phyloP scores from a whole-genome alignment of 2,113 vertebrate genomes.

The Solea senegalensis region DNA sequence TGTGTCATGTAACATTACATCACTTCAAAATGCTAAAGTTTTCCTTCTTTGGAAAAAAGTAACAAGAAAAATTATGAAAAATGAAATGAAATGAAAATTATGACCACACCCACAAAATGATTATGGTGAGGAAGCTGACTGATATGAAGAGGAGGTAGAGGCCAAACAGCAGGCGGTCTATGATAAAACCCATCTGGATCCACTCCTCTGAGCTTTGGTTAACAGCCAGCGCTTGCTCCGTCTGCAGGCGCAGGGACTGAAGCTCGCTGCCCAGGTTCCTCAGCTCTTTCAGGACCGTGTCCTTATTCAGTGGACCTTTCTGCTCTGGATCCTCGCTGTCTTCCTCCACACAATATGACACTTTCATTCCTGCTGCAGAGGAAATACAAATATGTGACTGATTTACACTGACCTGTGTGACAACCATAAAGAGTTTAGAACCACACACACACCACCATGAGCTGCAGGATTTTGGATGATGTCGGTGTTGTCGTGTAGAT shows the following conservation, averaged over 20 bases:
- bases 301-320: constrained; percentile 8
- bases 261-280: constrained; percentile 59
- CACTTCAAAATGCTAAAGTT: no score
- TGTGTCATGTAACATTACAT: no score
- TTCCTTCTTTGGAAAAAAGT: no score
- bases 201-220: constrained; percentile 63
- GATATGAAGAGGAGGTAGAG: constrained; percentile 75
- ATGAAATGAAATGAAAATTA: constrained; percentile 10
- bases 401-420: neutral
- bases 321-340: neutral
- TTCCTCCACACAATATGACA: neutral
- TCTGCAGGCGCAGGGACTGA: constrained; percentile 47
- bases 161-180: constrained; percentile 76
- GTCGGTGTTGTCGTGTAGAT: constrained; percentile 2
- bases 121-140: constrained; percentile 76
- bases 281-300: constrained; percentile 55
- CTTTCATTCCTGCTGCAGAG: neutral
- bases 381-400: neutral
- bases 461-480: constrained; percentile 27
- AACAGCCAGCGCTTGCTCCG: constrained; percentile 46
- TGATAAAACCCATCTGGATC: constrained; percentile 74
- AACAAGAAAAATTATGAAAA: no score
- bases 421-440: neutral
- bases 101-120: constrained; percentile 66
- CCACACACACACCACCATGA: constrained; percentile 14